Percentiles rank a stretch among this genome's conserved stretches.
phyloP scores from a whole-genome alignment of 2,888 invertebrate species.

The Orthonevra nobilis region DNA sequence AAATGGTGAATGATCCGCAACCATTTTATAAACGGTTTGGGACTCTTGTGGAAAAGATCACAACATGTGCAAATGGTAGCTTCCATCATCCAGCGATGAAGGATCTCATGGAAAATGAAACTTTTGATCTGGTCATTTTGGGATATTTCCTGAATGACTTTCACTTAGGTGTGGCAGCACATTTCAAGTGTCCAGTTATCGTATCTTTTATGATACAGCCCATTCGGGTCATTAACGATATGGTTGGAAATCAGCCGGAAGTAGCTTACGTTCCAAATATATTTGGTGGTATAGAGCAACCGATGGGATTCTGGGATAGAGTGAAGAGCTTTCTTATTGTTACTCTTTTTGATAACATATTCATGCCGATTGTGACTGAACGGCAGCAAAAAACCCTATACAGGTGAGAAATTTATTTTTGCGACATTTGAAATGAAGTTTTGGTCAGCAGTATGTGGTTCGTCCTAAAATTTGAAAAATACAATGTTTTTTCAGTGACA shows the following conservation, averaged over 20 bases:
- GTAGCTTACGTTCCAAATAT: slow-evolving; percentile 74
- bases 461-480: too few relatives aligned
- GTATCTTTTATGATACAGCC: slow-evolving; percentile 73
- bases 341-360: slow-evolving; percentile 10
- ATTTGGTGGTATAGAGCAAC: not conserved
- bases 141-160: slow-evolving; percentile 76
- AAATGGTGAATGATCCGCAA: slow-evolving; percentile 44
- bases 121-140: slow-evolving; percentile 75
- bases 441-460: too few relatives aligned
- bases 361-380: not conserved
- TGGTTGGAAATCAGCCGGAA: slow-evolving; percentile 76
- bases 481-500: too few relatives aligned
- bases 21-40: slow-evolving; percentile 66
- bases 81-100: slow-evolving; percentile 69
- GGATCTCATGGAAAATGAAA: slow-evolving; percentile 70
- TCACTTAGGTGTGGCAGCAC: slow-evolving; percentile 74
- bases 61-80: slow-evolving; percentile 64
- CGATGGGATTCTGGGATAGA: slow-evolving; percentile 23
- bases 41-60: slow-evolving; percentile 24
- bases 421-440: too few relatives aligned
- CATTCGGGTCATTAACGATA: slow-evolving; percentile 55
- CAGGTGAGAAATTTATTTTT: slow-evolving; percentile 32
- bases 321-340: slow-evolving; percentile 33
- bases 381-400: slow-evolving; percentile 15
- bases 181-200: slow-evolving; percentile 76